Conservation (phyloP, 1,140 invertebrate genomes). For the Drosophila pachea region DNA sequence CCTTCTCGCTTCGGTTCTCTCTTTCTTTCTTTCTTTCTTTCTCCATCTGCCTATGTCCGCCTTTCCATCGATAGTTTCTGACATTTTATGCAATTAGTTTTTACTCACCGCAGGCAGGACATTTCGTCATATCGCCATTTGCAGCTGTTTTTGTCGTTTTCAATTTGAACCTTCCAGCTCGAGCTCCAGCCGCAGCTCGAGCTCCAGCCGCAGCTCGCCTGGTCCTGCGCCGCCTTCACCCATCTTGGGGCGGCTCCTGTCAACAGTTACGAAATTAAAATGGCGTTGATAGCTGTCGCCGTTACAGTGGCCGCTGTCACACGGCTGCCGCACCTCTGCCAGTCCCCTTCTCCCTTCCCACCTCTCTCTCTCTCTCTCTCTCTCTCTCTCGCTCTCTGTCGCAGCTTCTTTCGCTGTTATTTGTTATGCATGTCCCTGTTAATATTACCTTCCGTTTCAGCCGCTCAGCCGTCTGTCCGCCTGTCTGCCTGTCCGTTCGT, state of each 20-base stretch:
- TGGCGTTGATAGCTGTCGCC: constrained; percentile 64
- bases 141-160: constrained; percentile 51
- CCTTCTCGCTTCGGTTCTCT: background rate
- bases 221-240: background rate
- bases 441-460: constrained; percentile 32
- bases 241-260: constrained; percentile 40
- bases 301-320: constrained; percentile 26
- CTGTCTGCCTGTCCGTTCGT: background rate
- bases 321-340: background rate
- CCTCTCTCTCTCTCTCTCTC: background rate
- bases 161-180: constrained; percentile 46
- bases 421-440: constrained; percentile 47
- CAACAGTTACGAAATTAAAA: constrained; percentile 68
- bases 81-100: constrained; percentile 42
- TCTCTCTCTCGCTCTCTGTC: background rate
- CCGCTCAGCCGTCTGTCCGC: background rate
- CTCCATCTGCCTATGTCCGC: no score
- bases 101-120: constrained; percentile 16
- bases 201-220: background rate
- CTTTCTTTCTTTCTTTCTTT: background rate
- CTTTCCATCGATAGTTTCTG: constrained; percentile 1
- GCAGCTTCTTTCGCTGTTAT: constrained; percentile 32
- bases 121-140: constrained; percentile 3
- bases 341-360: no score
- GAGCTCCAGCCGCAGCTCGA: background rate